These are phyloP conservation scores for cattle (Bos taurus) DNA, from an alignment of 2,113 vertebrate species.

Conservation along the genomic window DNA sequence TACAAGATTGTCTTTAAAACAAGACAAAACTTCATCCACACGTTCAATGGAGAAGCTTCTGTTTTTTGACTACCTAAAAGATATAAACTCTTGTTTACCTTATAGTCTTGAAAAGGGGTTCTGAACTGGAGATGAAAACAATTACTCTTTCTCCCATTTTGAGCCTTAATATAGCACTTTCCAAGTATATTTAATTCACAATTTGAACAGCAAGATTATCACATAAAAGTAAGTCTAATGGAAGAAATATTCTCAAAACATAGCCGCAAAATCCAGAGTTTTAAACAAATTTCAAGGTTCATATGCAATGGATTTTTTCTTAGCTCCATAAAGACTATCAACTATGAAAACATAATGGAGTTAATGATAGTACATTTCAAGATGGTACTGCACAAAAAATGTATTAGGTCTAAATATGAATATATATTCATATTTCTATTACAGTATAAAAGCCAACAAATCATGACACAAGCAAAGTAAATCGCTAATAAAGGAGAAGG, in stretches of 20 bases:
- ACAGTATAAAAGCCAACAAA: background rate
- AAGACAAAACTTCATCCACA: background rate
- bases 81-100: background rate
- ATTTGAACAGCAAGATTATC: background rate
- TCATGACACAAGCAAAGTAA: background rate
- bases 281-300: background rate
- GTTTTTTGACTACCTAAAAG: background rate
- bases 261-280: background rate
- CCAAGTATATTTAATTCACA: background rate
- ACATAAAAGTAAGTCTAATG: background rate
- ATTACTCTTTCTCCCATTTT: background rate
- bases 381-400: background rate
- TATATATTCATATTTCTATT: background rate
- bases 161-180: background rate
- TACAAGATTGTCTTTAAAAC: background rate
- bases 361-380: background rate
- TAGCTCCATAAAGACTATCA: background rate
- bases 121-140: background rate
- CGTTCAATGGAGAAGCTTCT: background rate
- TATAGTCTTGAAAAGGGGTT: background rate
- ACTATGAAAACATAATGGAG: background rate
- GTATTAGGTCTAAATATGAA: background rate
- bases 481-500: background rate
- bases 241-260: background rate
- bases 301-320: background rate